These are phyloP conservation scores for Actias luna DNA, from an alignment of 2,888 invertebrate species.

Conservation along the genomic window DNA sequence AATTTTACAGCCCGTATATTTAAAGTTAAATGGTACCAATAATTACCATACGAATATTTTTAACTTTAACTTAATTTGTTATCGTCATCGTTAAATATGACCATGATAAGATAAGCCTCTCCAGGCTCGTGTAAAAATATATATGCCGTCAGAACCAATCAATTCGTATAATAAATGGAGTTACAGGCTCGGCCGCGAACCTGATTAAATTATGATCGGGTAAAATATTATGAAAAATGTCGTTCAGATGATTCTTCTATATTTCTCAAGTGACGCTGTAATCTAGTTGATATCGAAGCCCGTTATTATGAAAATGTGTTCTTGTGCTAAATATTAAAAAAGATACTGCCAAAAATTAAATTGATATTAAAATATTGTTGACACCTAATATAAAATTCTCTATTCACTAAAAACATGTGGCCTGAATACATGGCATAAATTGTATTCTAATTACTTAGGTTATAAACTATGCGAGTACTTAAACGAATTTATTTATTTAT, in stretches of 20 bases:
- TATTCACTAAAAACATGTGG: too few relatives aligned
- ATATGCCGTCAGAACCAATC: slow-evolving; percentile 17
- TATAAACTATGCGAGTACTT: too few relatives aligned
- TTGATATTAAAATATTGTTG: too few relatives aligned
- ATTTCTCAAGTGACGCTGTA: neutral
- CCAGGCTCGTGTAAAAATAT: slow-evolving; percentile 13
- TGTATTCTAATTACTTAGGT: too few relatives aligned
- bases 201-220: slow-evolving; percentile 4
- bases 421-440: too few relatives aligned
- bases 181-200: slow-evolving; percentile 13
- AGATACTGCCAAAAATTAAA: too few relatives aligned
- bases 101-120: slow-evolving; percentile 18
- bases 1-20: too few relatives aligned
- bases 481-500: too few relatives aligned
- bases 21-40: neutral
- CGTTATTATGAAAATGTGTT: neutral
- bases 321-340: too few relatives aligned
- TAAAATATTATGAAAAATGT: slow-evolving; percentile 7
- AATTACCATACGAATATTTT: slow-evolving; percentile 7
- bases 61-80: slow-evolving; percentile 17
- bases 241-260: neutral
- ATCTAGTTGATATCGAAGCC: neutral
- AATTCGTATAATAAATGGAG: slow-evolving; percentile 16
- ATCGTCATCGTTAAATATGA: slow-evolving; percentile 15
- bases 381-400: too few relatives aligned